Evolutionary conservation across 2,888 invertebrate species (phyloP).

Genomic region (Orchestes rusci): DNA sequence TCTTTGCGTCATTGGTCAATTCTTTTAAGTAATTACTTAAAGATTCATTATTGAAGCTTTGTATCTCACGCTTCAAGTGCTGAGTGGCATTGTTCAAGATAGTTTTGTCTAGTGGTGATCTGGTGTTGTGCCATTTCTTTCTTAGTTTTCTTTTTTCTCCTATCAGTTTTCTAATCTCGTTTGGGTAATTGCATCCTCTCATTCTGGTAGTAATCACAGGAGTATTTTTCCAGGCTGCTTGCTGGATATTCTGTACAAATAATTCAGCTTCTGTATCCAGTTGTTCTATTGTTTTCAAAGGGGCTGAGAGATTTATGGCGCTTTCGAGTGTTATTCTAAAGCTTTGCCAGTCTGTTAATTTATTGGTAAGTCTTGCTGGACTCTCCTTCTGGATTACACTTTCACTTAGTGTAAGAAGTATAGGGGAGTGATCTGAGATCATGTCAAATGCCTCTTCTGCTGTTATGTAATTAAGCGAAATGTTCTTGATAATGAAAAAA

Average conservation of each 20-base stretch:
- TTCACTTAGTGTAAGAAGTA: conserved; percentile 1
- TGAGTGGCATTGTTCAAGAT: neutral
- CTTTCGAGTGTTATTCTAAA: conserved; percentile 2
- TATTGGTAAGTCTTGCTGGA: neutral
- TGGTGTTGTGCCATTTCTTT: conserved; percentile 1
- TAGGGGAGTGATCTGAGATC: conserved; percentile 5
- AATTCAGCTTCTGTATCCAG: conserved; percentile 1
- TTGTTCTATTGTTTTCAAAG: conserved; percentile 2
- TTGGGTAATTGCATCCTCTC: conserved; percentile 1
- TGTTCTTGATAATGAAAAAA: neutral
- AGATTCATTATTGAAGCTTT: conserved; percentile 2
- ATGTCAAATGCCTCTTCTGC: neutral
- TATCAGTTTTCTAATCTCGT: conserved; percentile 1
- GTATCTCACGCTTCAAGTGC: neutral
- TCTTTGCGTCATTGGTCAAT: neutral
- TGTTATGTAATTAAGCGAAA: neutral
- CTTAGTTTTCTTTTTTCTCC: conserved; percentile 4
- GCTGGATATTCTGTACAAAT: neutral
- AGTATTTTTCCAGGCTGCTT: neutral
- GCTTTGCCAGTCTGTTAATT: conserved; percentile 2
- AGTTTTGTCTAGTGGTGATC: neutral
- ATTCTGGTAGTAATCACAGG: neutral
- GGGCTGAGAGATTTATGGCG: conserved; percentile 2
- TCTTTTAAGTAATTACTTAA: neutral
- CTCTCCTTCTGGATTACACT: neutral